Evolutionary conservation across 2,888 invertebrate species (phyloP).

Genomic region (Drepanosiphum platanoidis): DNA sequence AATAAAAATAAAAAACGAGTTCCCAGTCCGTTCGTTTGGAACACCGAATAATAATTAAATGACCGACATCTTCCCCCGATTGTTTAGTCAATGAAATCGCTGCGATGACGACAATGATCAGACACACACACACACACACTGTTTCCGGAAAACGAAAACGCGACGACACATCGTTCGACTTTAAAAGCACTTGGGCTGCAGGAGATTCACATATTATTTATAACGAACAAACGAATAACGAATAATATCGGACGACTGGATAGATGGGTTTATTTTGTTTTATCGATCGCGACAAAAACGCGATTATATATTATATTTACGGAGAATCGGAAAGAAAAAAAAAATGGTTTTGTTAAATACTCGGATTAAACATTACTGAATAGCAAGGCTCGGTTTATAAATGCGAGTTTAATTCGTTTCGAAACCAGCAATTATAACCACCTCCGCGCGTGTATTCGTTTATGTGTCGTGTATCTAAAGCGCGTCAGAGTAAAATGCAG

Average conservation of each 20-base stretch:
- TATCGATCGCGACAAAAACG: not conserved
- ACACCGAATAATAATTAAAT: constrained; percentile 58
- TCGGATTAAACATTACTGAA: too few relatives aligned
- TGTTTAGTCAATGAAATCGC: constrained; percentile 48
- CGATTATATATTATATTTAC: too few relatives aligned
- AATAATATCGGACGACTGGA: too few relatives aligned
- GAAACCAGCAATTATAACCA: too few relatives aligned
- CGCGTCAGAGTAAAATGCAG: too few relatives aligned
- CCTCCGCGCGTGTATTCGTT: too few relatives aligned
- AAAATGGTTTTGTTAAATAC: not conserved
- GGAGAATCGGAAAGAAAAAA: not conserved
- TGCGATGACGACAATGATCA: not conserved
- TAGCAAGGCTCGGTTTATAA: too few relatives aligned
- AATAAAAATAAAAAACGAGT: constrained; percentile 41
- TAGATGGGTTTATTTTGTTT: not conserved
- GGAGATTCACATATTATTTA: too few relatives aligned
- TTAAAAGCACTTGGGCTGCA: too few relatives aligned
- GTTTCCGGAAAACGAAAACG: constrained; percentile 5
- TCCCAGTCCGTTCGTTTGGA: constrained; percentile 41
- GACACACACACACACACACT: not conserved
- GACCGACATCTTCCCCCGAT: constrained; percentile 41
- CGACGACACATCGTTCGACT: not conserved
- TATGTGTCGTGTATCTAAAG: too few relatives aligned
- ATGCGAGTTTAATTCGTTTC: too few relatives aligned
- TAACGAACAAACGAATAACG: too few relatives aligned